phyloP scores from a whole-genome alignment of 2,797 vertebrate genomes.

The Babyrousa celebensis region DNA sequence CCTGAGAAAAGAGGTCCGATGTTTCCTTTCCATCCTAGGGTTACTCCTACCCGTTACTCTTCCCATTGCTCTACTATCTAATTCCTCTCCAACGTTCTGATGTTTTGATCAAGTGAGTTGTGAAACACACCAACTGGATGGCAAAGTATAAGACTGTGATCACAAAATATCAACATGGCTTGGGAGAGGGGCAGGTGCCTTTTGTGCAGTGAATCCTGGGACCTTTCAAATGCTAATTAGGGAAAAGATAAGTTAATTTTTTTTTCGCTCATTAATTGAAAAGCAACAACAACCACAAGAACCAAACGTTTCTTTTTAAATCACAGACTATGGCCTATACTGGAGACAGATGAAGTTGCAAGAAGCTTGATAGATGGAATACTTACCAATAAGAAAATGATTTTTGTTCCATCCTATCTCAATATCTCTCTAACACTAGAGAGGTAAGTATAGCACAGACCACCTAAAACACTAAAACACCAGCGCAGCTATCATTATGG shows the following conservation, averaged over 20 bases:
- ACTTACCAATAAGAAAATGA: conserved; percentile 87
- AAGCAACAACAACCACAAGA: not conserved
- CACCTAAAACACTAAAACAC: not conserved
- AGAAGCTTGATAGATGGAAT: conserved; percentile 84
- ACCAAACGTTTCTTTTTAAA: not conserved
- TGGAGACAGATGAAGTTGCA: conserved; percentile 78
- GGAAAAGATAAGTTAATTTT: not conserved
- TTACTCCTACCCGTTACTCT: not conserved
- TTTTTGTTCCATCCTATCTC: conserved; percentile 82
- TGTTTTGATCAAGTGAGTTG: not conserved
- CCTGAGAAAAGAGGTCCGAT: not conserved
- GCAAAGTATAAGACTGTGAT: not conserved
- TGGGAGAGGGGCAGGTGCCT: not conserved
- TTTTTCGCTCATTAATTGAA: not conserved
- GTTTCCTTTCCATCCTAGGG: not conserved
- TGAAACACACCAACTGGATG: not conserved
- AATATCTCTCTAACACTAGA: conserved; percentile 62
- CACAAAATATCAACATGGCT: not conserved
- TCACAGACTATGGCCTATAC: conserved; percentile 80
- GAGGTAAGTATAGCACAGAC: conserved; percentile 79
- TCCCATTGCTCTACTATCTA: not conserved
- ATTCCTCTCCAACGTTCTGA: not conserved
- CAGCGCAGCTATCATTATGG: not conserved
- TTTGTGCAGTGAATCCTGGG: not conserved
- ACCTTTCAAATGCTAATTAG: conserved; percentile 38